phyloP scores from a whole-genome alignment of 2,797 vertebrate species.

The Silurus aristotelis region DNA sequence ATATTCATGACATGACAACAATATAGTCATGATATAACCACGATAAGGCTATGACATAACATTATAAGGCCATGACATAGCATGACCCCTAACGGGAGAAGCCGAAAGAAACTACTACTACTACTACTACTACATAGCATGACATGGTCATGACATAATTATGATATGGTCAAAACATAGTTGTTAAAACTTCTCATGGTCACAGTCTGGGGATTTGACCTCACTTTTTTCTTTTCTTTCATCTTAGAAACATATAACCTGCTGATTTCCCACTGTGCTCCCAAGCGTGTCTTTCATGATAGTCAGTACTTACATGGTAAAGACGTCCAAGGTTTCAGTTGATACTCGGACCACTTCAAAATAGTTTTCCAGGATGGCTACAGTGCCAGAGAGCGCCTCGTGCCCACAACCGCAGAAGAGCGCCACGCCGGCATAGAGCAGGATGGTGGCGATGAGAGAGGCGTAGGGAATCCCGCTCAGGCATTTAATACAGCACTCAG shows the following conservation, averaged over 20 bases:
- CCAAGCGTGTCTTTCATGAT: no score
- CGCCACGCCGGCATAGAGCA: constrained; percentile 94
- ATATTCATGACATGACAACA: background rate
- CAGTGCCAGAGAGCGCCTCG: constrained; percentile 92
- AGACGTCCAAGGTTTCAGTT: constrained; percentile 86
- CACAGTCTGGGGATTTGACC: background rate
- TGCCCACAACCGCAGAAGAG: constrained; percentile 97
- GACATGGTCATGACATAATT: background rate
- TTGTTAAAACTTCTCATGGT: background rate
- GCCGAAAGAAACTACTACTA: no score
- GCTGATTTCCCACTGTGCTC: background rate
- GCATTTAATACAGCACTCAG: constrained; percentile 97
- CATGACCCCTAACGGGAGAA: no score
- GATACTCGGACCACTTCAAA: constrained; percentile 89
- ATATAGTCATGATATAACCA: background rate
- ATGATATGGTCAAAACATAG: background rate
- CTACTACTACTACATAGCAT: no score
- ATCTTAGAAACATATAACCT: no score
- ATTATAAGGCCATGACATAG: background rate
- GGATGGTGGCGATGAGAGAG: constrained; percentile 93
- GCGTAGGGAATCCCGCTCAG: constrained; percentile 97
- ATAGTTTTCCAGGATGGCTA: constrained; percentile 95
- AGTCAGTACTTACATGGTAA: constrained; percentile 86
- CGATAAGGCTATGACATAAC: background rate
- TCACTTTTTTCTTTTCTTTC: background rate